These are phyloP conservation scores for Drosophila pseudotalamancana DNA, from an alignment of 2,888 invertebrate genomes.

Conservation along the genomic window DNA sequence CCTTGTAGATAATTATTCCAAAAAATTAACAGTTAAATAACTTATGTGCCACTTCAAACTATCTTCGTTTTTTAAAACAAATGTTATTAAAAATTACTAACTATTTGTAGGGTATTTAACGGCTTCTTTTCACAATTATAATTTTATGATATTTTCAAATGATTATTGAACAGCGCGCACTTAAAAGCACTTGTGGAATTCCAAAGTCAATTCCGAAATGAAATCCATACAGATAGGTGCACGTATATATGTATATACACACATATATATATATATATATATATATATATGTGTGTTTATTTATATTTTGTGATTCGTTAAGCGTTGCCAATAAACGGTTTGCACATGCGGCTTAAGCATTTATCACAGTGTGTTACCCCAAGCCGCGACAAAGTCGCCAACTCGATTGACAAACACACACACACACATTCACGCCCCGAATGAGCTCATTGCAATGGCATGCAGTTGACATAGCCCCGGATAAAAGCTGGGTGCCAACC, in stretches of 20 bases:
- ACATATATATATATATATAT: not conserved
- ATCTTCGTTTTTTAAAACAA: too few relatives aligned
- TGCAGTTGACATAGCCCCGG: slow-evolving; percentile 70
- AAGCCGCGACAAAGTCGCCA: slow-evolving; percentile 60
- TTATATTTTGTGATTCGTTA: slow-evolving; percentile 61
- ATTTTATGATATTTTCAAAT: slow-evolving; percentile 48
- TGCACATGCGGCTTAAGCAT: slow-evolving; percentile 64
- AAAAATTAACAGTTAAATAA: too few relatives aligned
- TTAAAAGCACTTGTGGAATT: slow-evolving; percentile 35
- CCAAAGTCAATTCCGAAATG: slow-evolving; percentile 39
- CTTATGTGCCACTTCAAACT: too few relatives aligned
- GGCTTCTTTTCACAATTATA: not conserved
- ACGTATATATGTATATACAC: not conserved
- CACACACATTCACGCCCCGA: slow-evolving; percentile 51
- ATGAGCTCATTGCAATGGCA: slow-evolving; percentile 79
- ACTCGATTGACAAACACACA: slow-evolving; percentile 61
- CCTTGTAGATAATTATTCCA: too few relatives aligned
- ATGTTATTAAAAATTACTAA: too few relatives aligned
- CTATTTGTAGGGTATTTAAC: not conserved
- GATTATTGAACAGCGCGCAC: slow-evolving; percentile 46
- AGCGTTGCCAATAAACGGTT: slow-evolving; percentile 65
- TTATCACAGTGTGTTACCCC: slow-evolving; percentile 42
- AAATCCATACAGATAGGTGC: slow-evolving; percentile 35
- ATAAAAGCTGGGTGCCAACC: slow-evolving; percentile 39
- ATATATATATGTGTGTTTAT: slow-evolving; percentile 10